These are phyloP conservation scores for Xestia ashworthii DNA, from an alignment of 2,888 invertebrate species.

Conservation along the genomic window DNA sequence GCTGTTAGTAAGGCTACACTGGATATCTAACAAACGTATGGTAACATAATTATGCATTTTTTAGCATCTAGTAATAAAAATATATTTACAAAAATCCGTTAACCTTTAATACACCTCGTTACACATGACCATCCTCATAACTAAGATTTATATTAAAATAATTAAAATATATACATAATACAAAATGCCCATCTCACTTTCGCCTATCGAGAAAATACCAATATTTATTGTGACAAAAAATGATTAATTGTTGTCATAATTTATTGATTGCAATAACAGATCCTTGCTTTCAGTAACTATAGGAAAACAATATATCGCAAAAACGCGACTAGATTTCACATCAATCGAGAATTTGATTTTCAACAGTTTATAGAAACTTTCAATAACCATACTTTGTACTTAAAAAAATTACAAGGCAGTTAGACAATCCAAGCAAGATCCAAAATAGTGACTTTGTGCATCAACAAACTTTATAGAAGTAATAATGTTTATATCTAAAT, in stretches of 20 bases:
- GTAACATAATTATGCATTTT: slow-evolving; percentile 80
- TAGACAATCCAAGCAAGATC: slow-evolving; percentile 75
- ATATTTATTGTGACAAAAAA: slow-evolving; percentile 59
- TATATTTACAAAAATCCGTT: slow-evolving; percentile 86
- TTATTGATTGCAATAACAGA: slow-evolving; percentile 53
- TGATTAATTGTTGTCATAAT: slow-evolving; percentile 55
- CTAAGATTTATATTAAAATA: slow-evolving; percentile 73
- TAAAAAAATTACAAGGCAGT: slow-evolving; percentile 82
- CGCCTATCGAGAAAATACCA: slow-evolving; percentile 63
- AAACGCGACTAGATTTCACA: slow-evolving; percentile 68
- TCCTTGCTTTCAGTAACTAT: slow-evolving; percentile 38
- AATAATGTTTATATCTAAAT: slow-evolving; percentile 62
- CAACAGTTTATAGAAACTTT: slow-evolving; percentile 76
- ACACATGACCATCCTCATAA: slow-evolving; percentile 69
- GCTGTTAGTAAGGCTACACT: slow-evolving; percentile 72
- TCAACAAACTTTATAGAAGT: slow-evolving; percentile 70
- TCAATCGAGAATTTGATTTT: slow-evolving; percentile 65
- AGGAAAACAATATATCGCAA: slow-evolving; percentile 65
- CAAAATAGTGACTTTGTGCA: slow-evolving; percentile 82
- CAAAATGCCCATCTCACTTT: slow-evolving; percentile 78
- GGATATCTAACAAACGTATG: slow-evolving; percentile 73
- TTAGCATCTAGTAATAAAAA: slow-evolving; percentile 79
- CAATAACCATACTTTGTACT: slow-evolving; percentile 81
- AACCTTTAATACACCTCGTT: slow-evolving; percentile 78
- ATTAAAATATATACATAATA: slow-evolving; percentile 79